Evolutionary conservation across 2,888 invertebrate genomes (phyloP), one percentile per base, ranked within the genome.

Genomic region (Rapana venosa): DNA sequence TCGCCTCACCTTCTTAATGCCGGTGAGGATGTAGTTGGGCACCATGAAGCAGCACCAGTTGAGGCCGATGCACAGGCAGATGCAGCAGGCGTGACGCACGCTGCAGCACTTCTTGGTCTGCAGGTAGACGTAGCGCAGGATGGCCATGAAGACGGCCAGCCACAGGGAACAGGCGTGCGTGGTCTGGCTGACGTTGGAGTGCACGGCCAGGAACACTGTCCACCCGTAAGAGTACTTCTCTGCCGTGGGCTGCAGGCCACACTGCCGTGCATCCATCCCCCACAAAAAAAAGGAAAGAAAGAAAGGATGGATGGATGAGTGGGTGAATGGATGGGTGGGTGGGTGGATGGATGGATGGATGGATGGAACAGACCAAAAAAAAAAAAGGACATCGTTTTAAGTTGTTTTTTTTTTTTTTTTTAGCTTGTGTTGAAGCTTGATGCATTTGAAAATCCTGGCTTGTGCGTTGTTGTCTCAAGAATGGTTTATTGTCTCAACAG

Each of bases 121-220:
- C n/a, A 91, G 88, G 47, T 90, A 95, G 36, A 94, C 92, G 95
- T 98, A 98, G 17, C 99, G 97, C 98, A 99, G 99, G 8, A 99
- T 97, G 0, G 99, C 99, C 92, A 99, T 96, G 0, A 98, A 98
- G 0, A 99, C 98, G 0, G 99, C 99, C 93, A 99, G 96, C 97
- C 98, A 98, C 92, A 98, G 98, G 0, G 98, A 98, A 92, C 98
- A 98, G 1, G 98, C 98, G 96, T 98, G 98, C 91, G 98, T 97
- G 84, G 98, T 97, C 96, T 98, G 98, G 61, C 98, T 97, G 96
- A 98, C 98, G 94, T 98, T 97, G 56, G 98, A 98, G 96, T 99
- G 98, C 94, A 98, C 98, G 30, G 96, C 96, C 84, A 96, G 93
- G 92, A 96, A 97, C 77, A 94, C 91, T 6, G 95, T 95, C 94